Evolutionary conservation across 2,888 invertebrate genomes (phyloP), one percentile per base, ranked within the genome.

Genomic region (Syrista parreyssii): DNA sequence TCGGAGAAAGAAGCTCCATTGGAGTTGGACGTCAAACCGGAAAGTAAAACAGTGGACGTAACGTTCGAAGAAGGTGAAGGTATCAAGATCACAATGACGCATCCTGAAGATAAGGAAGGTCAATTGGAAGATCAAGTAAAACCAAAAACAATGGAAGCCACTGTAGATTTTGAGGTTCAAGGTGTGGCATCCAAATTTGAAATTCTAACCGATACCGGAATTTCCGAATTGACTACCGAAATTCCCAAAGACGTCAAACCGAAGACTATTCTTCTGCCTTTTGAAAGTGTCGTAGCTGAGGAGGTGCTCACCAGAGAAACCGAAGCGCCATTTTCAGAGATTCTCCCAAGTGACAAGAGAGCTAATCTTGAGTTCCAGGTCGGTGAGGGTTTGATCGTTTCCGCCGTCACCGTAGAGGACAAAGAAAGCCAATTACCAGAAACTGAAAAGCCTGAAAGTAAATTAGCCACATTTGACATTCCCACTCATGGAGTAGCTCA

Each of bases 41-140:
- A 93, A 80, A 89, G 90, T 79, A 95, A 95, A 86, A 91, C 89
- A 34, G 92, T 92, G 11, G 91, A 92, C 76, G 86, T 93, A 40
- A 92, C 86, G 40, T 94, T 93, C 89, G 93, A 91, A 88, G 93
- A 92, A 92, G 93, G 91, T 86, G 93, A 95, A 92, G 89, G 94
- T 82, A 82, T 96, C 73, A 93, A 93, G 86, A 92, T 96, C 23
- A 94, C 93, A 11, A 88, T 92, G 84, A 91, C 91, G 0, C 88
- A 90, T 77, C 82, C 89, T 3, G 89, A 90, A 78, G 92, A 92
- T 75, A 91, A 89, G 79, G 92, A 92, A 85, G 88, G 84, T 68
- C 68, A 80, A 68, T 79, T 89, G 40, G 80, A 79, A 11, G 82
- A 86, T 36, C 81, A 83, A 80, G 81, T 79, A 4, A 86, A 82